A percentile compares a stretch with the other conserved stretches of the same genome.
phyloP scores from a whole-genome alignment of 2,888 invertebrate species.

The Drosophila nigricruria region DNA sequence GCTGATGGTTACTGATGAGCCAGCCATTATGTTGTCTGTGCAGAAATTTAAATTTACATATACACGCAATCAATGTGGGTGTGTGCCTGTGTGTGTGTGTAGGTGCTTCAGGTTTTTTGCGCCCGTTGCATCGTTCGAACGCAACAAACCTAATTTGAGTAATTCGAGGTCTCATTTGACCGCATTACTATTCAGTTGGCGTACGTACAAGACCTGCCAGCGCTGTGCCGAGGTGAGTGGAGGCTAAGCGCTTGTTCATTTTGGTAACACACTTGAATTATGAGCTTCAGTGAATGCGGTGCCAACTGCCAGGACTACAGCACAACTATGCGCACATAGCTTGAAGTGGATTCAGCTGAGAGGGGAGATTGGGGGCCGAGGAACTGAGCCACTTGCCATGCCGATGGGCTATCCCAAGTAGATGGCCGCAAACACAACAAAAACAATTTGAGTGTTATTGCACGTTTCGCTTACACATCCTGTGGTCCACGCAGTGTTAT shows the following conservation, averaged over 20 bases:
- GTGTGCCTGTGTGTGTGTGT: conserved; percentile 3
- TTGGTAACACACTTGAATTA: conserved; percentile 65
- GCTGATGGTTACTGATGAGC: conserved; percentile 24
- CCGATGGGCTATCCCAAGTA: conserved; percentile 43
- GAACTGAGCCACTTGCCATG: conserved; percentile 54
- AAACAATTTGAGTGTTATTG: conserved; percentile 79
- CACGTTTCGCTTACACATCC: conserved; percentile 68
- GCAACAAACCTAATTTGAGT: conserved; percentile 61
- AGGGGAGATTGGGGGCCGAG: not conserved
- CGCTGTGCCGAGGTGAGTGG: conserved; percentile 3
- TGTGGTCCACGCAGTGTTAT: conserved; percentile 28
- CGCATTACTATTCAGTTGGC: conserved; percentile 73
- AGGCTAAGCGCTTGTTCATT: conserved; percentile 28
- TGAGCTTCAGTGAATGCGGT: conserved; percentile 49
- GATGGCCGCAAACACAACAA: conserved; percentile 53
- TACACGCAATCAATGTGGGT: conserved; percentile 9
- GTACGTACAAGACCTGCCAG: conserved; percentile 34
- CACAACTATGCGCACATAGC: conserved; percentile 16
- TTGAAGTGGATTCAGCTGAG: conserved; percentile 20
- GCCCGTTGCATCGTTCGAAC: conserved; percentile 21
- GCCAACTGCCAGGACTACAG: conserved; percentile 26
- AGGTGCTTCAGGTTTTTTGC: conserved; percentile 28
- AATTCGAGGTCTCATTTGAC: conserved; percentile 65
- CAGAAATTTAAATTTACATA: conserved; percentile 52
- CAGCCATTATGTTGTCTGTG: conserved; percentile 33